Conservation (phyloP, 1,140 invertebrate species). For the Brachionus rotundiformis region DNA sequence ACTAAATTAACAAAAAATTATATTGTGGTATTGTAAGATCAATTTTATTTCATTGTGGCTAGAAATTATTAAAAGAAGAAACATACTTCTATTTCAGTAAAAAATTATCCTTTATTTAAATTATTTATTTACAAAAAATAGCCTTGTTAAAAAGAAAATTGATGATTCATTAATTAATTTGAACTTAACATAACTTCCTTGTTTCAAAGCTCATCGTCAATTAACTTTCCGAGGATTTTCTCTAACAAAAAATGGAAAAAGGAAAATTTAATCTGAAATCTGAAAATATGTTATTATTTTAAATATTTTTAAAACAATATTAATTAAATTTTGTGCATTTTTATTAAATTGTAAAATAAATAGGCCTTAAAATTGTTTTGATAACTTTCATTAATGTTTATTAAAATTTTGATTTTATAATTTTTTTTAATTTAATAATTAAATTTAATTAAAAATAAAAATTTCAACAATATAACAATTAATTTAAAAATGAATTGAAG, state of each 20-base stretch:
- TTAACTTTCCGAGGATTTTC: constrained; percentile 28
- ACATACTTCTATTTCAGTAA: too few relatives aligned
- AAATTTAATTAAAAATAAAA: neutral
- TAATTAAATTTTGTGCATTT: neutral
- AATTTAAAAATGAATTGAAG: neutral
- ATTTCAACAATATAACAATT: neutral
- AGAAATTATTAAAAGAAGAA: too few relatives aligned
- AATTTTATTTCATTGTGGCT: too few relatives aligned
- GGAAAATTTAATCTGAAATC: constrained; percentile 38
- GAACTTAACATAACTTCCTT: too few relatives aligned
- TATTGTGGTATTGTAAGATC: too few relatives aligned
- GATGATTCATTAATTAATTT: too few relatives aligned
- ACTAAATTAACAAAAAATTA: too few relatives aligned
- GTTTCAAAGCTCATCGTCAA: constrained; percentile 19
- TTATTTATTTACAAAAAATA: too few relatives aligned
- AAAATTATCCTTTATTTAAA: too few relatives aligned
- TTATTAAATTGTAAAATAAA: constrained; percentile 7
- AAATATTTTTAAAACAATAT: neutral
- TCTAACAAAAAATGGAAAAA: constrained; percentile 41
- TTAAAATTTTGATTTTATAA: neutral
- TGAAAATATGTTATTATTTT: neutral
- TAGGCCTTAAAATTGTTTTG: constrained; percentile 13
- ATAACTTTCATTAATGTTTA: neutral
- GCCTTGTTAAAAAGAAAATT: too few relatives aligned
- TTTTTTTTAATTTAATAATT: neutral